Evolutionary conservation across 2,888 invertebrate species (phyloP), one percentile per base, ranked within the genome.

Genomic region (Drosophila birchii): DNA sequence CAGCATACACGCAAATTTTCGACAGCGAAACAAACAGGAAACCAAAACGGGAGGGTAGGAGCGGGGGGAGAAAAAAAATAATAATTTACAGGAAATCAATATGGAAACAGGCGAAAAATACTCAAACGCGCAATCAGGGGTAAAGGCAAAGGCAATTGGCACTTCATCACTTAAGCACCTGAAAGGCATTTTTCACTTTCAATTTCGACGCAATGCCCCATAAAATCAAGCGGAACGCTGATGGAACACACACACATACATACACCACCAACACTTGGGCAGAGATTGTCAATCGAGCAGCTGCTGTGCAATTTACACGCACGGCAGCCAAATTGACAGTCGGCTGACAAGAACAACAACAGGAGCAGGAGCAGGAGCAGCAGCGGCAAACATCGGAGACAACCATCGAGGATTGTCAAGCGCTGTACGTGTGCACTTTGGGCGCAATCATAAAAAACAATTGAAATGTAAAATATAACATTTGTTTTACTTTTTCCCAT

Each of bases 151-250:
- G 32, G 54, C 86, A 88, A 86, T 88, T 89, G 88, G 76, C 89
- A 89, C 86, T 86, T 85, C 86, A 89, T 88, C 85, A 87, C 83
- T 80, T 81, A 86, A 81, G 85, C 86, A 89, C 86, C 86, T 87
- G 82, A 78, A 84, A 80, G 68, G 81, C 87, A 89, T 89, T 89
- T 89, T 89, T 89, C 88, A 89, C 88, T 89, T 89, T 89, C 89
- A 88, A 87, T 89, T 89, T 86, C 77, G 76, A 47, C 64, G 76
- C 79, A 81, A 79, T 72, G 55, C 79, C 82, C 78, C 75, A 85
- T 85, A 85, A 85, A 85, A 83, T 83, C 85, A 83, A 78, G 84
- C 69, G 55, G 75, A 86, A 83, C 83, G 78, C 71, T 81, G 83
- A 84, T 84, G 66, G 61, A 79, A 78, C 68, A 57, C 53, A 51